phyloP scores from a whole-genome alignment of 2,113 vertebrate species.

The Scolopax mira region DNA sequence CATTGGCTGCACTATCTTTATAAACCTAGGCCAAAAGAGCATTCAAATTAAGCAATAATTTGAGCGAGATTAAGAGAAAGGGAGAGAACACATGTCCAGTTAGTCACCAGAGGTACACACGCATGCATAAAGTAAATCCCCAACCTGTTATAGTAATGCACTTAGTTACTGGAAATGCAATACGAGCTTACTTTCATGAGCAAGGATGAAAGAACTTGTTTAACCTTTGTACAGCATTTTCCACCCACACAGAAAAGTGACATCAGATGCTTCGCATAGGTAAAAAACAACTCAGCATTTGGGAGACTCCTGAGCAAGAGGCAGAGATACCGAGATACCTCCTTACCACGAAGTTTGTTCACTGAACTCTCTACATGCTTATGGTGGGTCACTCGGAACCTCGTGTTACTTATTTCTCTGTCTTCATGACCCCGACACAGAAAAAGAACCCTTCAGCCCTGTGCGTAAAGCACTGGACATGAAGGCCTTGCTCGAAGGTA shows the following conservation, averaged over 20 bases:
- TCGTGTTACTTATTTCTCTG: background rate
- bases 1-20: background rate
- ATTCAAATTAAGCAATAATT: slow-evolving; percentile 33
- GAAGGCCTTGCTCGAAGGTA: background rate
- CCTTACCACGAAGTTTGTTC: background rate
- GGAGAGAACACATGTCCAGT: slow-evolving; percentile 5
- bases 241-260: slow-evolving; percentile 23
- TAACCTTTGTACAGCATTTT: slow-evolving; percentile 62
- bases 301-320: slow-evolving; percentile 18
- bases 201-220: slow-evolving; percentile 59
- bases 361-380: background rate
- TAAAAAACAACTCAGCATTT: slow-evolving; percentile 65
- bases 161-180: slow-evolving; percentile 56
- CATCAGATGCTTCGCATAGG: slow-evolving; percentile 32
- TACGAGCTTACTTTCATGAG: background rate
- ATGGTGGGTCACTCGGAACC: background rate
- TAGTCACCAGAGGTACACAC: slow-evolving; percentile 21
- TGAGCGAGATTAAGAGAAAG: slow-evolving; percentile 9
- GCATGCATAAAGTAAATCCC: slow-evolving; percentile 16
- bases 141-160: slow-evolving; percentile 18
- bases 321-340: slow-evolving; percentile 29
- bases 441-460: background rate
- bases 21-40: background rate
- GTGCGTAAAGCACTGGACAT: background rate
- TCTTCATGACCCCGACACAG: background rate